Evolutionary conservation across 2,113 vertebrate species (phyloP).

Genomic region (Lathamus discolor): DNA sequence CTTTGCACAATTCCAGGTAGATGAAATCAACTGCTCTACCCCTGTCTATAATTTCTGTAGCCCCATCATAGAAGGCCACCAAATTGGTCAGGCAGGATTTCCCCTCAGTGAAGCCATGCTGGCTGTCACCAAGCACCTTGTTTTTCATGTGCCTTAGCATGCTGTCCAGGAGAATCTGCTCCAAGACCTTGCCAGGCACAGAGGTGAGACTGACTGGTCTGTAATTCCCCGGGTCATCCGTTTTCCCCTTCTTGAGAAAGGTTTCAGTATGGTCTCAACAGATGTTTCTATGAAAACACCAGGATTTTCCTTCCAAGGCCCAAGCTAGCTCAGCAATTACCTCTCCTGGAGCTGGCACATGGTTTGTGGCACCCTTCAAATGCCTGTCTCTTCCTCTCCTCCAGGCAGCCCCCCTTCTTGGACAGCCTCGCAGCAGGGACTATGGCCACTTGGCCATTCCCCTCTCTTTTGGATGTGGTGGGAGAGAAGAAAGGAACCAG

Average conservation of each 20-base stretch:
- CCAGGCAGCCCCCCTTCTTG: not conserved
- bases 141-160: too few relatives aligned
- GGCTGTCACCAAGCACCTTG: too few relatives aligned
- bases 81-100: too few relatives aligned
- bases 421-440: not conserved
- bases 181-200: too few relatives aligned
- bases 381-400: not conserved
- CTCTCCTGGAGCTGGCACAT: not conserved
- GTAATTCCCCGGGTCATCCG: too few relatives aligned
- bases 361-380: not conserved
- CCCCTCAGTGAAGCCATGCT: too few relatives aligned
- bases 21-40: too few relatives aligned
- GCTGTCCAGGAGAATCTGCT: too few relatives aligned
- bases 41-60: too few relatives aligned
- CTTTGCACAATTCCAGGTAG: too few relatives aligned
- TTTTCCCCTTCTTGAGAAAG: not conserved
- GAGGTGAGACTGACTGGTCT: too few relatives aligned
- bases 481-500: not conserved
- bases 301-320: not conserved
- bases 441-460: accelerated
- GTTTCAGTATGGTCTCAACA: not conserved
- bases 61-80: too few relatives aligned
- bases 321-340: not conserved
- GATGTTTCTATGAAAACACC: not conserved
- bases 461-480: not conserved